Conservation (phyloP, 2,888 invertebrate genomes). For the Malthinus flaveolus region DNA sequence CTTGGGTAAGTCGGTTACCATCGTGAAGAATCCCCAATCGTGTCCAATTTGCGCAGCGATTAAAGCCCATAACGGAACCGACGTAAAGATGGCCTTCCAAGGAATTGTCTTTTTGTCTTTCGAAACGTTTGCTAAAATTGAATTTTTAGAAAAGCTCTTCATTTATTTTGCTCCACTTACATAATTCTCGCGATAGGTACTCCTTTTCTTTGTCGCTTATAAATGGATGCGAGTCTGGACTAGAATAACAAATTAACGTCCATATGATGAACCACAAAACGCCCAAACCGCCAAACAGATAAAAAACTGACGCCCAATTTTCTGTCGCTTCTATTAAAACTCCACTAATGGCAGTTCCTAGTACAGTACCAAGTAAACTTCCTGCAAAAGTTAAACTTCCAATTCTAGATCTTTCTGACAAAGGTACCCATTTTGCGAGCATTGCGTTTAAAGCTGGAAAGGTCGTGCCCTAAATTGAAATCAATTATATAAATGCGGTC, state of each 20-base stretch:
- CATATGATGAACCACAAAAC: constrained; percentile 66
- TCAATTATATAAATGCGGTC: constrained; percentile 44
- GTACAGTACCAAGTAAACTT: constrained; percentile 51
- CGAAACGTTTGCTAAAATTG: constrained; percentile 16
- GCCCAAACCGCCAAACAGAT: constrained; percentile 77
- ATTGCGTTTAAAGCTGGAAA: constrained; percentile 65
- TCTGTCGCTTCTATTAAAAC: constrained; percentile 66
- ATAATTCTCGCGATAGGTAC: constrained; percentile 67
- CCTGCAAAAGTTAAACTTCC: constrained; percentile 65
- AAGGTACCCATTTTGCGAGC: constrained; percentile 64
- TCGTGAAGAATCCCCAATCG: constrained; percentile 73
- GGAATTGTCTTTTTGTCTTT: constrained; percentile 20
- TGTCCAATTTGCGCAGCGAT: constrained; percentile 74
- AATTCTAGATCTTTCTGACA: constrained; percentile 60
- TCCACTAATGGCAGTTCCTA: constrained; percentile 54
- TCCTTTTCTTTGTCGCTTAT: constrained; percentile 72
- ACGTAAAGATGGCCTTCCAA: constrained; percentile 73
- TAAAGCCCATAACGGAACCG: constrained; percentile 72
- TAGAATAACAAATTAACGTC: constrained; percentile 55
- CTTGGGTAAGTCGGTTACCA: constrained; percentile 71
- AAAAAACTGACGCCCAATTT: constrained; percentile 79
- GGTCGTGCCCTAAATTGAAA: constrained; percentile 57
- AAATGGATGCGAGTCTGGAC: constrained; percentile 74
- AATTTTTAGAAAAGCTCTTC: background rate
- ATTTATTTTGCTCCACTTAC: constrained; percentile 43